A percentile compares a stretch with the other conserved stretches of the same genome.
Evolutionary conservation across 2,113 vertebrate species (phyloP).

Genomic region (Ageneiosus marmoratus): DNA sequence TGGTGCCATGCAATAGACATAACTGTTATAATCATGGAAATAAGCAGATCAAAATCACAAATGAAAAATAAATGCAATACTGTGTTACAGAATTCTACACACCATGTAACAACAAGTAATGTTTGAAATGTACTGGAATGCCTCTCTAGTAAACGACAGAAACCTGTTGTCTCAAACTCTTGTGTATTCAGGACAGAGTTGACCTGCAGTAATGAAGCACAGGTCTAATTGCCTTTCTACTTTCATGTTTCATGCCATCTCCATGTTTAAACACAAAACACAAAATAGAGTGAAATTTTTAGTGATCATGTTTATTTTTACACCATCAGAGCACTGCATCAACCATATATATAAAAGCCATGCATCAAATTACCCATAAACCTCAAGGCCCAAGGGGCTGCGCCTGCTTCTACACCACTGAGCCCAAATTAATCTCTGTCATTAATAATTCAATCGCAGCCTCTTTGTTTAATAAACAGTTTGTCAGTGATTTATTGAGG

Average conservation of each 20-base stretch:
- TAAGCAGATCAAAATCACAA: neutral
- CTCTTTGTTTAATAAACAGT: constrained; percentile 70
- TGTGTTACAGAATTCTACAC: neutral
- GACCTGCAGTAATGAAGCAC: constrained; percentile 11
- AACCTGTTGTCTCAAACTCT: constrained; percentile 2
- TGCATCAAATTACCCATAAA: constrained; percentile 60
- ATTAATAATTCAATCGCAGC: constrained; percentile 66
- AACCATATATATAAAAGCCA: constrained; percentile 52
- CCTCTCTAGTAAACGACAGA: neutral
- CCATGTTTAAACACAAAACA: constrained; percentile 26
- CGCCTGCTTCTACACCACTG: constrained; percentile 47
- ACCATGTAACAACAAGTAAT: neutral
- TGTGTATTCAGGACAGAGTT: neutral
- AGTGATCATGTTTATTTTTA: constrained; percentile 53
- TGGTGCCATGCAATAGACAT: neutral
- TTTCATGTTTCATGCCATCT: constrained; percentile 18
- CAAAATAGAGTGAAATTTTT: constrained; percentile 44
- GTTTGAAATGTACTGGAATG: neutral
- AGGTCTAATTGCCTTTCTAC: constrained; percentile 9
- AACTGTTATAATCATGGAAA: neutral
- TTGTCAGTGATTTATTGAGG: constrained; percentile 66
- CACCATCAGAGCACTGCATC: constrained; percentile 43
- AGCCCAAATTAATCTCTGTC: constrained; percentile 63
- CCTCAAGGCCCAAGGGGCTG: constrained; percentile 47
- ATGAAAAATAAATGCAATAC: neutral